Conservation (phyloP, 2,113 vertebrate genomes). For the pig (Sus scrofa) region DNA sequence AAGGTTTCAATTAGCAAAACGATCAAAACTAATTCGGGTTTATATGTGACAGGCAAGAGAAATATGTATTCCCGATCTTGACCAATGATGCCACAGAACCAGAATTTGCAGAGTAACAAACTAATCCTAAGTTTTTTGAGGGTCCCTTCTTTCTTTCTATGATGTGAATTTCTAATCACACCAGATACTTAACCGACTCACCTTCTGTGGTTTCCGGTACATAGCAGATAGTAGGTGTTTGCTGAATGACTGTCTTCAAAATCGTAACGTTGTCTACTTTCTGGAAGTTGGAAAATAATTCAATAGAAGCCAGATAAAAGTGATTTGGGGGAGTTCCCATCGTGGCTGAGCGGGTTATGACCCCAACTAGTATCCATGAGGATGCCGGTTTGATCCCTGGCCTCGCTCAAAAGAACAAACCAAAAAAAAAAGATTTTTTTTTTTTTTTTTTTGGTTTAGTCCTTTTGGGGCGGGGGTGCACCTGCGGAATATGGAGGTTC, state of each 20-base stretch:
- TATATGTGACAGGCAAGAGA: neutral
- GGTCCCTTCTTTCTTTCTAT: neutral
- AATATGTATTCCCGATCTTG: neutral
- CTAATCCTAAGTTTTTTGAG: fast-evolving
- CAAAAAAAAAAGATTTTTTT: neutral
- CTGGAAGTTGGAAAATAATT: neutral
- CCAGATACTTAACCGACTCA: neutral
- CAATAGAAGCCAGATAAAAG: neutral
- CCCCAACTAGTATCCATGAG: no score
- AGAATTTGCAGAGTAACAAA: neutral
- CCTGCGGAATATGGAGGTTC: no score
- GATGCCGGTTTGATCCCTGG: no score
- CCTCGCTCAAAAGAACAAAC: no score
- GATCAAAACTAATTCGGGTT: neutral
- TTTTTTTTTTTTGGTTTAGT: neutral
- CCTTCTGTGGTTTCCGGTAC: neutral
- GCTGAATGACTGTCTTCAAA: neutral
- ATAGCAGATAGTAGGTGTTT: neutral
- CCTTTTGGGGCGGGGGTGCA: no score
- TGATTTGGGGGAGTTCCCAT: no score
- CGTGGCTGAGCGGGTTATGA: no score
- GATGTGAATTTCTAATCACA: neutral
- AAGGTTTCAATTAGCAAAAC: neutral
- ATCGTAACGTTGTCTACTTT: neutral
- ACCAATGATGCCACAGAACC: neutral